Base-by-base conservation (phyloP, 2,888 invertebrate genomes). In the Acleris literana region DNA sequence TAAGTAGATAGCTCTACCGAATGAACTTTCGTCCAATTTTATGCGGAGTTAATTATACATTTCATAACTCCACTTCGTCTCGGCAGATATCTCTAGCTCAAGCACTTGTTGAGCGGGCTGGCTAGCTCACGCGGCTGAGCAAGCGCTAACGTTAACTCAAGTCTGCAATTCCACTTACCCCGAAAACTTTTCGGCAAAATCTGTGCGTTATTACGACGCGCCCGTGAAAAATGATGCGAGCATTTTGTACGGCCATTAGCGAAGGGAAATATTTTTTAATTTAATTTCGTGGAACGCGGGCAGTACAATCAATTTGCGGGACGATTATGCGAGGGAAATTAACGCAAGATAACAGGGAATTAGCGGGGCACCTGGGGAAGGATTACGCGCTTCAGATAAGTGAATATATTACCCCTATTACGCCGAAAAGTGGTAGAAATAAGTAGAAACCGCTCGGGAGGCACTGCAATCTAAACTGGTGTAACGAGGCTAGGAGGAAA, bases 261-360 rank as follows among this genome's bases (percentile, higher is more conserved):
- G 33, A 44, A 44, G 54, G 68, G 60, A 72, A 72, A 70, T 68
- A 70, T 70, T 70, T 66, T 71, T 70, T 61, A 71, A 72, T 71
- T 72, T 65, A 69, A 70, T 70, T 68, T 63, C 63, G 59, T 52
- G 43, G 51, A 61, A 52, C 29, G 55, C 58, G 39, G 63, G 63
- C 55, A 70, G 78, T 72, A 80, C 84, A 87, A 87, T 88, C 86
- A 87, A 87, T 90, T 90, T 86, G 75, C 77, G 72, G 73, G 71
- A 75, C 76, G 79, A 87, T 89, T 87, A 86, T 80, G 74, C 78
- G 79, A 70, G 81, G 77, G 79, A 85, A 87, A 87, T 90, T 90
- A 89, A 85, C 86, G 84, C 75, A 76, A 89, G 90, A 90, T 89
- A 89, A 87, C 84, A 75, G 71, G 73, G 81, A 82, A 83, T 84